Base-by-base conservation (phyloP, 1,140 invertebrate genomes). In the Nephila pilipes region DNA sequence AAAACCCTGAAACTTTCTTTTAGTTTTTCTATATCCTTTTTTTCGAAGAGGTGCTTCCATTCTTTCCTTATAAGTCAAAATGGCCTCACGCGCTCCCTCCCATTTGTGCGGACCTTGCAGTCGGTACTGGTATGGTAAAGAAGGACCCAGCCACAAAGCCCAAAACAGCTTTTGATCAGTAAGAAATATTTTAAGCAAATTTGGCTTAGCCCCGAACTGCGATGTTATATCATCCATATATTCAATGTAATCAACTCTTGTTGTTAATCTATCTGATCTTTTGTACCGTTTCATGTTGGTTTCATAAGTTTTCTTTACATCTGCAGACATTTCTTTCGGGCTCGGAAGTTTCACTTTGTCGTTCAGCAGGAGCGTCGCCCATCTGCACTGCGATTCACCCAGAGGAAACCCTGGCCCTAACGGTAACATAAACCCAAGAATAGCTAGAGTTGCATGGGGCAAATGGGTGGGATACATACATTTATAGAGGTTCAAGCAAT, bases 391-490 rank as follows among this genome's bases (percentile, higher is more conserved):
- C 46, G 96, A 95, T 94, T 96, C 96, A 12, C 96, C 95, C 46
- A 96, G 95, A 18, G 96, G 96, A 94, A 96, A 95, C 22, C 96
- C 95, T 83, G 96, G 95, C 54, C 96, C 96, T 58, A 96, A 94
- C 79, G 96, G 96, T 94, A 96, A 96, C 69, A 96, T 94, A 63
- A 96, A 95, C 0, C 96, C 96, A 85, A 96, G 96, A n/a, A 96
- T 94, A 25, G 95, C 95, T 54, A 96, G 83, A 2, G 95, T 96
- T 89, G 93, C 14, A 87, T 95, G 95, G 4, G 93, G 93, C 22
- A 89, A 29, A 20, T 93, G 87, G 95, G 95, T 54, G 95, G 96
- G 81, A 96, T 96, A 93, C 96, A 95, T 85, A 8, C 85, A 93
- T 55, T 94, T 94, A 57, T 93, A 94, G 8, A 94, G n/a, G 55